Evolutionary conservation across 64 coral and sea anemone species (phyloP), one percentile per base, ranked within the genome.

Genomic region (Stichodactyla helianthus): DNA sequence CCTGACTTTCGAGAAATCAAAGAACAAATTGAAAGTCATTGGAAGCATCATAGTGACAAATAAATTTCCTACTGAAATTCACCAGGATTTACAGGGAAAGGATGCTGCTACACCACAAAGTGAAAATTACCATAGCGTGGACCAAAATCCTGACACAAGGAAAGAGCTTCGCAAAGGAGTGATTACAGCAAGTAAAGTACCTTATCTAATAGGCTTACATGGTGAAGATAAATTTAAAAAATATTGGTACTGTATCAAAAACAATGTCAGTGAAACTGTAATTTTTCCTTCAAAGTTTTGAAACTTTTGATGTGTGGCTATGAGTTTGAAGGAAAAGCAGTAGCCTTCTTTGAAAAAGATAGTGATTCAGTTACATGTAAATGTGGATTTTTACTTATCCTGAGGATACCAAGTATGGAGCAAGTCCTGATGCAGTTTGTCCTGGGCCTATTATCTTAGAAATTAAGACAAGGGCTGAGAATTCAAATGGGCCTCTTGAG

Each of bases 161-260:
- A 80, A 81, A 58, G 77, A 80, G 22, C 87, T 88, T 57, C 55
- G 87, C 25, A 88, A 18, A 63, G 50, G 60, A 14, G 80, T 81
- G 59, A 61, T 88, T 61, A 88, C 87, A 62, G 77, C 17, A 10
- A 88, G 87, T 54, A 82, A 61, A 82, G 44, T 88, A n/a, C 56
- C 58, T 44, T 18, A 52, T 35, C 78, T 88, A 82, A 7, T 88
- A 51, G 57, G 86, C 55, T 51, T 82, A 13, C 79, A 59, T 88
- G 87, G 87, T 6, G 52, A 64, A 60, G 56, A 79, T 19, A 60
- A 88, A 51, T 63, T 81, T 88, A 35, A 7, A 79, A 79, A 88
- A 19, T 88, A 79, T 55, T 82, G 77, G 77, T 53, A 25, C 51
- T 50, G 50, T 15, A 70, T 87, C 15, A 87, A 53, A 55, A 71